Conservation (phyloP, 2,113 vertebrate genomes). For the Cyrtonyx montezumae region DNA sequence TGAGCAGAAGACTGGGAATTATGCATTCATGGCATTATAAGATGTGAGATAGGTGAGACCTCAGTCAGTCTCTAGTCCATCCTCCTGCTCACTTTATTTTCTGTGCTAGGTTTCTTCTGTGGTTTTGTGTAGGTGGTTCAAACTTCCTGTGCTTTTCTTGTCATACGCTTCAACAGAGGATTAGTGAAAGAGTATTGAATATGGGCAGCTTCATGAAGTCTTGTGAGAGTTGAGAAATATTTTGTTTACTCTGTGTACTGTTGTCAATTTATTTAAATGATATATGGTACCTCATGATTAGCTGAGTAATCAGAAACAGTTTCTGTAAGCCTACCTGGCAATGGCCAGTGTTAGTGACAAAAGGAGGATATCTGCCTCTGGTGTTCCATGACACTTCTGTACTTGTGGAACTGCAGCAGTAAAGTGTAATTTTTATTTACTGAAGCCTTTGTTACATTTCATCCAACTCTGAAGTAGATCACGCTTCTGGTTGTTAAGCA, state of each 20-base stretch:
- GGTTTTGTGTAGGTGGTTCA: not conserved
- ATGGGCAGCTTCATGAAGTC: not conserved
- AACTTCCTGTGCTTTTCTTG: not conserved
- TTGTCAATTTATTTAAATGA: not conserved
- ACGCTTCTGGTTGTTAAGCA: not conserved
- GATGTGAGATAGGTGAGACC: not conserved
- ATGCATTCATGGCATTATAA: not conserved
- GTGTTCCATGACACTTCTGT: not conserved
- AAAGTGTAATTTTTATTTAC: not conserved
- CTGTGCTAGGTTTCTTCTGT: not conserved
- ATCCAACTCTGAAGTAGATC: not conserved
- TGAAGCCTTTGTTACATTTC: no score
- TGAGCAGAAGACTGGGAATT: not conserved
- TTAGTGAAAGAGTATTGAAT: not conserved
- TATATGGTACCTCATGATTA: not conserved
- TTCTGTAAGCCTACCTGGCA: not conserved
- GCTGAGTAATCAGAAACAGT: not conserved
- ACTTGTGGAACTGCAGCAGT: not conserved
- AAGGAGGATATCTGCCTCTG: not conserved
- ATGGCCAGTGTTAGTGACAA: not conserved
- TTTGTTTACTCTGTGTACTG: not conserved
- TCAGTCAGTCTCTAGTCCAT: not conserved
- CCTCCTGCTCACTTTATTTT: not conserved
- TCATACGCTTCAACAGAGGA: not conserved
- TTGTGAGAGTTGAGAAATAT: not conserved